Base-by-base conservation (phyloP, 2,113 vertebrate species). In the Heptranchias perlo region DNA sequence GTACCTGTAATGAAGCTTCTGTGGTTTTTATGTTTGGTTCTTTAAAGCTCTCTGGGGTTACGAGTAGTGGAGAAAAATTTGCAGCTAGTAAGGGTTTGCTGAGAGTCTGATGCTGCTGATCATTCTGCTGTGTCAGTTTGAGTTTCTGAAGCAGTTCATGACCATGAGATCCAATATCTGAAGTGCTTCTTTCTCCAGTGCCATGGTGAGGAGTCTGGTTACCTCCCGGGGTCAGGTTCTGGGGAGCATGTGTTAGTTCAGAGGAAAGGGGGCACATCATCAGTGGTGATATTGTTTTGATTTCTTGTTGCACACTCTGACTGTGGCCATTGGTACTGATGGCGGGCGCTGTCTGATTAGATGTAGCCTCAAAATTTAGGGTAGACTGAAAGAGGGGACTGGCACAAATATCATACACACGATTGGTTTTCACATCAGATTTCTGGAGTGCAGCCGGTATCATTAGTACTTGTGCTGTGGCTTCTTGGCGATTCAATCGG, bases 31-130 rank as follows among this genome's bases (percentile, higher is more conserved):
- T 96, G 96, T 98, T 97, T 67, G 97, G 97, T 96, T 99, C 99
- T 97, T 98, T 98, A 97, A 99, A 99, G 97, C 98, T 99, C 96
- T 99, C 98, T 58, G 99, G 99, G 0, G 99, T 99, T 96, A 98
- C 98, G 96, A 99, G 97, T 0, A 98, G 97, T 84, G 98, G 97
- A 96, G 98, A 97, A 96, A 98, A 98, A 96, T 96, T 98, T 39
- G 99, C 98, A 28, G 98, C 98, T 7, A 98, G 96, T 69, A 97
- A 96, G 58, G 98, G 97, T 97, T 99, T 99, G 96, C 97, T 96
- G 93, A 98, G 97, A n/a, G 98, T 96, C 47, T 98, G 97, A 39
- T 97, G 96, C 52, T 97, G 98, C 95, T 98, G 98, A 96, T 98
- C 97, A 69, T 98, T 97, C 96, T 98, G 98, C 4, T 97, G 96